These are phyloP conservation scores for Meandrusa payeni DNA, from an alignment of 2,888 invertebrate genomes.

Conservation along the genomic window DNA sequence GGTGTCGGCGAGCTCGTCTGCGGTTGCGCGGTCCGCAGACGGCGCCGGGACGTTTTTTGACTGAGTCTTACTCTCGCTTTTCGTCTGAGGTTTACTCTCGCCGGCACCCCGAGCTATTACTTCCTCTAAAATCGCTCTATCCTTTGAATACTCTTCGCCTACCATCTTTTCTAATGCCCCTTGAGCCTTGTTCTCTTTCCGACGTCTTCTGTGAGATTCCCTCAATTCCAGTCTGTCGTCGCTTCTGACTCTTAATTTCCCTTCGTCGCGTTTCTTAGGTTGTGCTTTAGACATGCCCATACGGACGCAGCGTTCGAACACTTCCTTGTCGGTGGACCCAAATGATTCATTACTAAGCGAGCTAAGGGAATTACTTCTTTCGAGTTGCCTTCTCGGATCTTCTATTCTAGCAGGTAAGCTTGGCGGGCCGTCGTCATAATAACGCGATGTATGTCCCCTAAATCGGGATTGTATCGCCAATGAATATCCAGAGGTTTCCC, in stretches of 20 bases:
- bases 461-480: conserved; percentile 33
- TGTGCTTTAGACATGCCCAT: conserved; percentile 83
- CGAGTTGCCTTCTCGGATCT: conserved; percentile 32
- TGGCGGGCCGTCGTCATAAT: conserved; percentile 44
- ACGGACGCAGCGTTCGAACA: conserved; percentile 89
- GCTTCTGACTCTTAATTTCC: conserved; percentile 40
- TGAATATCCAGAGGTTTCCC: conserved; percentile 30
- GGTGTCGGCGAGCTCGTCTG: conserved; percentile 63
- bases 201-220: conserved; percentile 32
- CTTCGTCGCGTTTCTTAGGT: conserved; percentile 34
- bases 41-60: conserved; percentile 89
- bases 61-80: conserved; percentile 35
- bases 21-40: conserved; percentile 84
- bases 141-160: conserved; percentile 48
- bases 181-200: conserved; percentile 35
- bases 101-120: conserved; percentile 83
- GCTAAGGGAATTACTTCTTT: conserved; percentile 55
- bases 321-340: conserved; percentile 82
- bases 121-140: conserved; percentile 78
- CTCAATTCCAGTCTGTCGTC: conserved; percentile 43
- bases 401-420: conserved; percentile 47
- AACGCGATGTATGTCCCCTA: conserved; percentile 26
- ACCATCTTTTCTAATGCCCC: conserved; percentile 49
- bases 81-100: conserved; percentile 27
- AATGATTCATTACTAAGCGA: conserved; percentile 75